Base-by-base conservation (phyloP, 2,888 invertebrate species). In the Folsomia manolachei region DNA sequence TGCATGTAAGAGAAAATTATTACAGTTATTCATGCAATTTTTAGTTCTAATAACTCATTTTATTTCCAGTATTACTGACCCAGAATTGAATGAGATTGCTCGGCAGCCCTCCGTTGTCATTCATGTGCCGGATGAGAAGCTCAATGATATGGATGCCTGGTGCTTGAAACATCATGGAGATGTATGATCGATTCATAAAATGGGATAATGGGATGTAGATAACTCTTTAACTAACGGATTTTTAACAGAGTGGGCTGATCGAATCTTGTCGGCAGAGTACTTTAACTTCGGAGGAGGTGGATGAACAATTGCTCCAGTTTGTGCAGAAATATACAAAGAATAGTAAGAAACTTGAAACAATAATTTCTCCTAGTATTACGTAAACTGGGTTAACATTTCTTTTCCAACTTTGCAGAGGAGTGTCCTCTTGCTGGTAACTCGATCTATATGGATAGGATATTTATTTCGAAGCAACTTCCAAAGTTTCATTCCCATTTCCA, bases 11-110 rank as follows among this genome's bases (percentile, higher is more conserved):
- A n/a, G n/a, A n/a, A n/a, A n/a, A n/a, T n/a, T n/a, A n/a, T n/a
- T n/a, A n/a, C n/a, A n/a, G n/a, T n/a, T n/a, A n/a, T n/a, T n/a
- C n/a, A n/a, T n/a, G n/a, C n/a, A n/a, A n/a, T n/a, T n/a, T n/a
- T n/a, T n/a, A n/a, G n/a, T n/a, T n/a, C n/a, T n/a, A n/a, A n/a
- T n/a, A n/a, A n/a, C n/a, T n/a, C n/a, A n/a, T n/a, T n/a, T n/a
- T n/a, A n/a, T n/a, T n/a, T n/a, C n/a, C n/a, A n/a, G n/a, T n/a
- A 87, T 98, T 70, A 97, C 97, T 0, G 94, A 97, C 83, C 85
- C 87, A 14, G 83, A 94, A 69, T 85, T 96, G 19, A 90, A 93
- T 80, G 83, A 93, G 9, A 84, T 94, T 52, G 92, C 91, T 1
- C 89, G 88, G 82, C 90, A 91, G 4, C 92, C 93, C 0, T 86